Evolutionary conservation across 2,888 invertebrate genomes (phyloP).

Genomic region (Xanthostigma xanthostigma): DNA sequence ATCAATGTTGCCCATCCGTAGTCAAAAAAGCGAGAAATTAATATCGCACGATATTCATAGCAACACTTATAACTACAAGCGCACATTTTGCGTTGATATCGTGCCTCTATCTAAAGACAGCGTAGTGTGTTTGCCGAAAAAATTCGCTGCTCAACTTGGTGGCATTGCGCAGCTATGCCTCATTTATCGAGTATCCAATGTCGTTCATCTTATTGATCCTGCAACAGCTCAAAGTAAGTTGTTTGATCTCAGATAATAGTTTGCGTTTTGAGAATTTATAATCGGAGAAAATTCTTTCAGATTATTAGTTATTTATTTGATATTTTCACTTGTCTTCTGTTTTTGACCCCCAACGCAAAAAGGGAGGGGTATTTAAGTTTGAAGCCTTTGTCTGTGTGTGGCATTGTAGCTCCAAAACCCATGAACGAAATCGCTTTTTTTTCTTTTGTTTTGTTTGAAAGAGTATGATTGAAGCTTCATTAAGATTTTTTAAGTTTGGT

Average conservation of each 20-base stretch:
- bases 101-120: constrained; percentile 93
- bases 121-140: constrained; percentile 76
- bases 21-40: constrained; percentile 82
- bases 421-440: too few species aligned
- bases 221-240: constrained; percentile 61
- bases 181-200: constrained; percentile 74
- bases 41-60: constrained; percentile 96
- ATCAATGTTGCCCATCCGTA: constrained; percentile 75
- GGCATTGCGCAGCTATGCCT: constrained; percentile 80
- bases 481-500: too few species aligned
- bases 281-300: too few species aligned
- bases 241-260: not conserved
- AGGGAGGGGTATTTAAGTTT: too few species aligned
- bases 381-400: too few species aligned
- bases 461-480: too few species aligned
- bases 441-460: too few species aligned
- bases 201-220: constrained; percentile 89
- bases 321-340: too few species aligned
- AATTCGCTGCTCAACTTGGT: constrained; percentile 72
- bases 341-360: too few species aligned
- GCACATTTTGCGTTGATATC: constrained; percentile 85
- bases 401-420: too few species aligned
- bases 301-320: too few species aligned
- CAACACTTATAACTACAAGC: constrained; percentile 93
- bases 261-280: too few species aligned